phyloP scores from a whole-genome alignment of 1,140 invertebrate genomes.

The Drosophila gunungcola region DNA sequence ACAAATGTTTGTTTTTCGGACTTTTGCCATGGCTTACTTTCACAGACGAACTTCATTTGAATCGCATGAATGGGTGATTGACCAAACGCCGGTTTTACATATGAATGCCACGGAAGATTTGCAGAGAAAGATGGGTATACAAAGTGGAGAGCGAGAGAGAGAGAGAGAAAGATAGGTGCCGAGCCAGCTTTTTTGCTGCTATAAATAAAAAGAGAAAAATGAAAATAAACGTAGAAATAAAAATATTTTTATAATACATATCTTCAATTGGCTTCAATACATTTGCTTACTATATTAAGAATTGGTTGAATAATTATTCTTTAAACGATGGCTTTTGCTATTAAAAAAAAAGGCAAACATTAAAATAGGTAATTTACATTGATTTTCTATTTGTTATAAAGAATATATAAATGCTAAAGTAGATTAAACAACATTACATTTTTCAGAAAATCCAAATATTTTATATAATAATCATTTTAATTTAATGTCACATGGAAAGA shows the following conservation, averaged over 20 bases:
- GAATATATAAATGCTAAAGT: too few species aligned
- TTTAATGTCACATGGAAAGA: too few species aligned
- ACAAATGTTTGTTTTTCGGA: constrained; percentile 50
- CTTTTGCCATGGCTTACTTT: constrained; percentile 50
- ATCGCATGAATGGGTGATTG: constrained; percentile 51
- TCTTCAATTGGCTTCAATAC: too few species aligned
- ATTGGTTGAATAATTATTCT: too few species aligned
- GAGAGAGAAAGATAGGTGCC: neutral
- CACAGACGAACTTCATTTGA: constrained; percentile 41
- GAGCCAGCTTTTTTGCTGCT: constrained; percentile 15
- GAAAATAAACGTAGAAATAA: neutral
- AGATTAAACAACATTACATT: too few species aligned
- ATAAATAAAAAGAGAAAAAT: neutral
- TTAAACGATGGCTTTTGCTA: constrained; percentile 1
- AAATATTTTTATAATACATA: too few species aligned
- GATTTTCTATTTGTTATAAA: too few species aligned
- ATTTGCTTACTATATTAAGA: too few species aligned
- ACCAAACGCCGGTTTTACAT: constrained; percentile 25
- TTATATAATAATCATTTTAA: too few species aligned
- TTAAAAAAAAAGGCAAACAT: neutral
- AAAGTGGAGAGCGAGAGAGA: neutral
- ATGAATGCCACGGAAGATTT: constrained; percentile 28
- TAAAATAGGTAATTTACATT: too few species aligned
- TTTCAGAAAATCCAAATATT: neutral
- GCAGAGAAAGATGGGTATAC: neutral